Base-by-base conservation (phyloP, 2,113 vertebrate species). In the Gasterosteus nipponicus region DNA sequence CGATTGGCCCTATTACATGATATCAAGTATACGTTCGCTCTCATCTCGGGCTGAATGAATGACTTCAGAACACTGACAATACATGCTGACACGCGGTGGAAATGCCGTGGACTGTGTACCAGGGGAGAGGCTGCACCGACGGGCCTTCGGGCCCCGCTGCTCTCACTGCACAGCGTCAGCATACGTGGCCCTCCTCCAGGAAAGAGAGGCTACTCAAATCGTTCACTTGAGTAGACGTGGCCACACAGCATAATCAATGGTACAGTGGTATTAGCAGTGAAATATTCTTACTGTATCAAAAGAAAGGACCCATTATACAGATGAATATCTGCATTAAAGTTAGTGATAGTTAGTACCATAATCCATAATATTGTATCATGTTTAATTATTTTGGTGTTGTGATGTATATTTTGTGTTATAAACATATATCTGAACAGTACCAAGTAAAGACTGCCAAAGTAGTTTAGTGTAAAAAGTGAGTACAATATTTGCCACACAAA, bases 31-130 rank as follows among this genome's bases (percentile, higher is more conserved):
- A 19, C 18, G 72, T 63, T 22, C 5, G 49, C 44, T 8, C 31
- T 38, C 76, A 78, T 69, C 59, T 26, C 16, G 22, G 22, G n/a
- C 31, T 53, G 66, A 75, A 56, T 5, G 22, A 2, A 56, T 72
- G 51, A 72, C 35, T 42, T 66, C 7, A 77, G 38, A 44, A 51
- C 16, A 69, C 26, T 8, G 63, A 39, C 2, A 29, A 19, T 15
- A 61, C 49, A 46, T 14, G 1, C 53, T 54, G 63, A 61, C 49
- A 46, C 16, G 1, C 53, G 58, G 63, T 67, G 82, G 78, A 80
- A 64, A 1, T 53, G n/a, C 11, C 33, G 77, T 76, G 80, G 70
- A 82, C 69, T 77, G 81, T 88, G 84, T 77, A 80, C 79, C 66
- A 63, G 69, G 68, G 69, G 57, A 76, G 71, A 85, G 56, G 29